Percentiles rank a stretch among this genome's conserved stretches.
Conservation (phyloP, 2,888 invertebrate species). For the Calameuta idolon region DNA sequence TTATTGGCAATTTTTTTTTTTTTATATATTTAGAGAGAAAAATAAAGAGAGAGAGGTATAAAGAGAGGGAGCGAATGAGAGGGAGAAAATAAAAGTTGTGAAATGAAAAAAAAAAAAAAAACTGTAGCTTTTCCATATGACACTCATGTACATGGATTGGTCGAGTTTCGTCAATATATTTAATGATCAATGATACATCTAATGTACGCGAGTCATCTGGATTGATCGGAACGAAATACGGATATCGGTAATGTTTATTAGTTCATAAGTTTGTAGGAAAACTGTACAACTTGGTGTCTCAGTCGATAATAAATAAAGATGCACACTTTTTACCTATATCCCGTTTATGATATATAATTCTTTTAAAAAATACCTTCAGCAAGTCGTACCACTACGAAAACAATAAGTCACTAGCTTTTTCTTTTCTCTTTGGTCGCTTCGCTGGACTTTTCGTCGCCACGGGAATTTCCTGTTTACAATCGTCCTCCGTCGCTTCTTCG, state of each 20-base stretch:
- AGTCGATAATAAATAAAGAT: conserved; percentile 48
- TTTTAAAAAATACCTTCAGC: too few species aligned
- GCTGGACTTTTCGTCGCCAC: not conserved
- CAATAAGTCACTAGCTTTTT: not conserved
- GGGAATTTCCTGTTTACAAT: not conserved
- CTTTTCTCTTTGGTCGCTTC: not conserved
- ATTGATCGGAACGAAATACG: not conserved
- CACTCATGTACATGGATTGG: not conserved
- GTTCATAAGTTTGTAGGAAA: conserved; percentile 44
- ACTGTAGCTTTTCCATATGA: conserved; percentile 3
- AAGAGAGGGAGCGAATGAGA: not conserved
- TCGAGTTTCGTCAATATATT: not conserved
- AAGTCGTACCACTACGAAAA: too few species aligned
- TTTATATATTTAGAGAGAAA: not conserved
- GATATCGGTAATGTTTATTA: conserved; percentile 2
- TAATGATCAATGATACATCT: not conserved
- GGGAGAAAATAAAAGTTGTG: not conserved
- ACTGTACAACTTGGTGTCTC: conserved; percentile 50
- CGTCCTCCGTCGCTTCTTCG: not conserved
- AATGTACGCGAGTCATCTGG: not conserved
- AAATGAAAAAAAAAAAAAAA: not conserved
- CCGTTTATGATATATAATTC: not conserved
- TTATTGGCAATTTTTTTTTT: not conserved
- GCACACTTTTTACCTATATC: conserved; percentile 48
- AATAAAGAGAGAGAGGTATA: too few species aligned